These are phyloP conservation scores for Lamprologus tigripictilis DNA, from an alignment of 2,113 vertebrate genomes.

Conservation along the genomic window DNA sequence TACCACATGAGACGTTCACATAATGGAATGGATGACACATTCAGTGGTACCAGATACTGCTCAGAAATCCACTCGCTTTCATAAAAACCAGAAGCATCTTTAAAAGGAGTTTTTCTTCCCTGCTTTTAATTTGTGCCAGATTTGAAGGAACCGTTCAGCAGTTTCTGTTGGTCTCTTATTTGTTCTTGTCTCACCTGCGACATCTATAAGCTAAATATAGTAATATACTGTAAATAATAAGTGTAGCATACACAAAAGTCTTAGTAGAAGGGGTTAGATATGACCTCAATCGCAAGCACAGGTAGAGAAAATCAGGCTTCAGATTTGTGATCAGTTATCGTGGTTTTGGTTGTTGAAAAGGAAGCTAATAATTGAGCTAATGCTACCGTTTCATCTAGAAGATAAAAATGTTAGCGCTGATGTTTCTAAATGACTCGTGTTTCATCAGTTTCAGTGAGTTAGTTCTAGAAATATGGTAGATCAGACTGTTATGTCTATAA, in stretches of 20 bases:
- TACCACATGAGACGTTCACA: not conserved
- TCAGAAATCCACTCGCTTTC: not conserved
- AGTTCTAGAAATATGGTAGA: not conserved
- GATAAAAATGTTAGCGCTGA: not conserved
- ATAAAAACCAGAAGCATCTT: not conserved
- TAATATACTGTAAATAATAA: not conserved
- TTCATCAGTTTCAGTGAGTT: accelerated
- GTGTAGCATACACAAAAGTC: not conserved
- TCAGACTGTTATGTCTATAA: not conserved
- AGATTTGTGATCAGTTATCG: not conserved
- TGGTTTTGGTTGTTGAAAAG: not conserved
- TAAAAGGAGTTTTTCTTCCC: not conserved
- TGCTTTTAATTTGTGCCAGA: not conserved
- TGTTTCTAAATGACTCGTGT: not conserved
- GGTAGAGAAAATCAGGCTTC: not conserved
- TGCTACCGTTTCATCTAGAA: not conserved
- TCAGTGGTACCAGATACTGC: not conserved
- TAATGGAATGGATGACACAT: conserved; percentile 35
- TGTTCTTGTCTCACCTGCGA: accelerated
- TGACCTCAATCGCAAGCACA: not conserved
- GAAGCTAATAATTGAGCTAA: not conserved
- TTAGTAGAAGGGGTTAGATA: not conserved
- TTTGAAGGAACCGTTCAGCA: accelerated
- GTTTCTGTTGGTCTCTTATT: not conserved
- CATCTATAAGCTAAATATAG: not conserved